Evolutionary conservation across 37 sponge, comb jelly and placozoan genomes (phyloP).

Genomic region (Hexactinellida sp.): DNA sequence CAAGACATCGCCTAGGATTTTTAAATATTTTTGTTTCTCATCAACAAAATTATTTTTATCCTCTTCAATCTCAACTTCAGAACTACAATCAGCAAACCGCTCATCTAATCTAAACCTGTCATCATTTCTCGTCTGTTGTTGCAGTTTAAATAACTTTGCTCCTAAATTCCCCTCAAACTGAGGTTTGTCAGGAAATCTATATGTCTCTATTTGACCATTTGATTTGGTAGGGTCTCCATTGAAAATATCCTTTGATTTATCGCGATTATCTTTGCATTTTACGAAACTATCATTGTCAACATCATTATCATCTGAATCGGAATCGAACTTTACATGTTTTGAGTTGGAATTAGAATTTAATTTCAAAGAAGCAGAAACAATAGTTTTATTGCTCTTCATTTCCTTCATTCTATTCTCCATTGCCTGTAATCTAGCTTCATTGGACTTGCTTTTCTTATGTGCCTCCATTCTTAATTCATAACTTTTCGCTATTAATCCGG

Average conservation of each 20-base stretch:
- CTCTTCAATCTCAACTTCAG: background rate
- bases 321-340: background rate
- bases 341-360: background rate
- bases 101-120: background rate
- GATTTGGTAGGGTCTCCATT: background rate
- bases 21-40: background rate
- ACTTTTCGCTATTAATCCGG: too few species aligned
- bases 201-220: background rate
- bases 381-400: background rate
- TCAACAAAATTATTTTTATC: background rate
- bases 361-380: background rate
- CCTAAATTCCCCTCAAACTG: background rate
- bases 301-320: conserved; percentile 7
- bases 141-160: background rate
- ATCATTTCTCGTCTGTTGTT: background rate
- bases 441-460: background rate
- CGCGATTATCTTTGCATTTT: background rate
- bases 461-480: background rate
- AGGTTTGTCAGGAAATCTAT: background rate
- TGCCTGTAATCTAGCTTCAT: conserved; percentile 9
- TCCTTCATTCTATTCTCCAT: background rate
- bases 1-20: background rate
- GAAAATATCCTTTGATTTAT: background rate
- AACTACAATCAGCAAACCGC: background rate
- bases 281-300: too few species aligned